Conservation (phyloP, 2,797 vertebrate species). For the Agapornis canus region DNA sequence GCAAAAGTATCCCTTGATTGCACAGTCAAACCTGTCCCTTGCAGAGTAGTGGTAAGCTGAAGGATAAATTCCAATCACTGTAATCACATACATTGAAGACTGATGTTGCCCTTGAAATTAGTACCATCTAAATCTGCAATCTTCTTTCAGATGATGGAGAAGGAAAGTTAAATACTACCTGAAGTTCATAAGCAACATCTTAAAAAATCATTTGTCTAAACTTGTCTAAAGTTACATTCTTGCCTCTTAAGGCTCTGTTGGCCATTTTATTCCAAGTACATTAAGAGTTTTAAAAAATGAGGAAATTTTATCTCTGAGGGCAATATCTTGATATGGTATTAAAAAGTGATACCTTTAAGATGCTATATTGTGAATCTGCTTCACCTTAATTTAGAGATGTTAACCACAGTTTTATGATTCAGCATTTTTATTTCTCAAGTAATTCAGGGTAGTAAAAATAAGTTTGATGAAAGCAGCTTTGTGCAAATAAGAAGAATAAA, state of each 20-base stretch:
- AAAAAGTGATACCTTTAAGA: not conserved
- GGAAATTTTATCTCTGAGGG: not conserved
- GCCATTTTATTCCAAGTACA: not conserved
- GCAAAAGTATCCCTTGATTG: not conserved
- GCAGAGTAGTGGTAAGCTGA: not conserved
- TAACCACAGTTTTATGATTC: not conserved
- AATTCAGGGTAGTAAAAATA: not conserved
- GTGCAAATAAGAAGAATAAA: not conserved
- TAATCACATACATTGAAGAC: not conserved
- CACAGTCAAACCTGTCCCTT: not conserved
- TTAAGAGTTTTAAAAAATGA: not conserved
- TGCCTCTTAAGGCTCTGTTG: not conserved
- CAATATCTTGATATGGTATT: not conserved
- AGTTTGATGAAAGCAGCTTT: not conserved
- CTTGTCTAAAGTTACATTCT: not conserved
- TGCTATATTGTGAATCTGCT: not conserved
- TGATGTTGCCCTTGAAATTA: not conserved
- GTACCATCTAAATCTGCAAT: not conserved
- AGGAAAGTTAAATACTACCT: not conserved
- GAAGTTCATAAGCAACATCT: not conserved
- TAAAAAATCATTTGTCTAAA: not conserved
- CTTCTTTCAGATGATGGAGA: not conserved
- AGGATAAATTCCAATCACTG: not conserved
- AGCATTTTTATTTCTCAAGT: not conserved
- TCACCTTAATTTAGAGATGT: not conserved